These are phyloP conservation scores for Acheta domesticus DNA, from an alignment of 2,888 invertebrate species.

Conservation along the genomic window DNA sequence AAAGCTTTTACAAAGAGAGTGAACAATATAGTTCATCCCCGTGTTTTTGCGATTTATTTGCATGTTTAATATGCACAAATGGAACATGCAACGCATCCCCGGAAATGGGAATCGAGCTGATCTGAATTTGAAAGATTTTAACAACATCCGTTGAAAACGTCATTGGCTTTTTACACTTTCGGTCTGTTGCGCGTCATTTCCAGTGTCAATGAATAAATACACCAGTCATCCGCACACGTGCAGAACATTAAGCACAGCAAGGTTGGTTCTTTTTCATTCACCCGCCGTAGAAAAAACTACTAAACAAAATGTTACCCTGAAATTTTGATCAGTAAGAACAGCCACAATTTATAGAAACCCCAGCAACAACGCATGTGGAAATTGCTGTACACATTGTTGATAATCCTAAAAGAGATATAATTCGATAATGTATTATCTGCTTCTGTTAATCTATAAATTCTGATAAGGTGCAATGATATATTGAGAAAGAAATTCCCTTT, in stretches of 20 bases:
- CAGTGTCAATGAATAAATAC: constrained; percentile 6
- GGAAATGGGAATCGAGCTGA: constrained; percentile 18
- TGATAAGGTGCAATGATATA: too few species aligned
- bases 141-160: not conserved
- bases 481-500: too few species aligned
- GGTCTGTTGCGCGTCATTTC: not conserved
- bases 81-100: not conserved
- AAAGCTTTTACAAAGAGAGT: not conserved
- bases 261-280: too few species aligned
- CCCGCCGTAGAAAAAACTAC: too few species aligned
- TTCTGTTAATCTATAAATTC: too few species aligned
- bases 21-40: not conserved
- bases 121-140: constrained; percentile 18
- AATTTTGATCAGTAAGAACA: too few species aligned
- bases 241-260: not conserved
- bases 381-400: too few species aligned
- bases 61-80: constrained; percentile 9
- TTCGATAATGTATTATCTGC: too few species aligned
- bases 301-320: too few species aligned
- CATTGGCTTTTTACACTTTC: constrained; percentile 9
- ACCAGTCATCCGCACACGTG: not conserved
- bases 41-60: not conserved
- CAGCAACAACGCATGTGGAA: too few species aligned
- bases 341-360: too few species aligned
- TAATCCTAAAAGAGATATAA: too few species aligned